phyloP scores from a whole-genome alignment of 2,888 invertebrate species.

The Archips crataeganus region DNA sequence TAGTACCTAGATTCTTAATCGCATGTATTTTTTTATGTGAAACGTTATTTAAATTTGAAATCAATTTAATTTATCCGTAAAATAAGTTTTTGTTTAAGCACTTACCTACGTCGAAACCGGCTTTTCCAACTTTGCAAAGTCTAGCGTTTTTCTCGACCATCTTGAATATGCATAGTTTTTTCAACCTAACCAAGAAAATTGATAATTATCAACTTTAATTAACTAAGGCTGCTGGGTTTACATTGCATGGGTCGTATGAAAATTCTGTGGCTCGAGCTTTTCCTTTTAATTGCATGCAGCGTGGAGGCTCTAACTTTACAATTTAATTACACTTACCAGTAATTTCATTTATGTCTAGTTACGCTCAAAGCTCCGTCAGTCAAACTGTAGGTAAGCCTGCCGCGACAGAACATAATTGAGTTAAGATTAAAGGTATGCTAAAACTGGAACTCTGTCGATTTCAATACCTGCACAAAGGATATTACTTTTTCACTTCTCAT shows the following conservation, averaged over 20 bases:
- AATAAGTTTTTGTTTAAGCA: too few relatives aligned
- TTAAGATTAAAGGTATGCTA: not conserved
- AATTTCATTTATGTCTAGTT: constrained; percentile 58
- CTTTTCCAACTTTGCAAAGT: not conserved
- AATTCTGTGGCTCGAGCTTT: constrained; percentile 59
- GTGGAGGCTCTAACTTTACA: constrained; percentile 66
- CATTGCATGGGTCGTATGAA: constrained; percentile 55
- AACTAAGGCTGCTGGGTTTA: constrained; percentile 4
- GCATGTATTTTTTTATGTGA: too few relatives aligned
- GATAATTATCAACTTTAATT: constrained; percentile 23
- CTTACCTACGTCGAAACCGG: too few relatives aligned
- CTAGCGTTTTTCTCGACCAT: not conserved
- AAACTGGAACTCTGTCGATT: not conserved
- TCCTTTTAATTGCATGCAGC: constrained; percentile 62
- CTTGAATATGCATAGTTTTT: constrained; percentile 11
- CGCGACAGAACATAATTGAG: constrained; percentile 3
- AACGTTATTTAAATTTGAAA: too few relatives aligned
- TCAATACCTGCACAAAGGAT: not conserved
- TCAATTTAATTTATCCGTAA: not conserved
- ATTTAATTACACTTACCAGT: constrained; percentile 69
- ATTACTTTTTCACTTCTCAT: too few relatives aligned
- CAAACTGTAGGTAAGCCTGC: not conserved
- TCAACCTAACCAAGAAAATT: constrained; percentile 13
- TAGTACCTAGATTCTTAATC: too few relatives aligned
- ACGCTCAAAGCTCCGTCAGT: constrained; percentile 41